Evolutionary conservation across 2,113 vertebrate genomes (phyloP), one percentile per base, ranked within the genome.

Genomic region (Gadus macrocephalus): DNA sequence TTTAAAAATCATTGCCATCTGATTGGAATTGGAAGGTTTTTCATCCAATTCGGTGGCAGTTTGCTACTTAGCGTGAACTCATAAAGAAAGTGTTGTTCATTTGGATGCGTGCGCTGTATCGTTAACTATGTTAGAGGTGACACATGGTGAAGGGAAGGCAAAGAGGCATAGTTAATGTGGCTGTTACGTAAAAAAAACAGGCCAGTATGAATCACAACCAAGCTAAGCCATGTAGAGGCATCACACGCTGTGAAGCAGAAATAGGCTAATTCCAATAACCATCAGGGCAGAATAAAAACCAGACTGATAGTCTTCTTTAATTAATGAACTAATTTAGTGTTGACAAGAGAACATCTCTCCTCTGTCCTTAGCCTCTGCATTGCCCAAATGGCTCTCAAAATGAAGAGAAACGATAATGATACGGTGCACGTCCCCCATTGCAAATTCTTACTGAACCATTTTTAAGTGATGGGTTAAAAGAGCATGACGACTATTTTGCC

Each of bases 41-140:
- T 74, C 75, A 68, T 60, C 79, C 87, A 84, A 90, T 80, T 80
- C 85, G 83, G 80, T 76, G 75, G 75, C 83, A 71, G 82, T 84
- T 73, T 78, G 68, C 75, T 71, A 77, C 72, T 73, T 81, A 19
- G 71, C 25, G 62, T 56, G 74, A 79, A 79, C 80, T 86, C 84
- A 72, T 81, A 78, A 86, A 85, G 75, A 79, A 67, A 71, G 73
- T 27, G 72, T 71, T 68, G 70, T 72, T 70, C 77, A 83, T 85
- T 84, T 79, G 83, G 78, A 82, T 71, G 67, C 71, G 67, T 74
- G 77, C 59, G 15, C 75, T 69, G 74, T 42, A 38, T 55, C 58
- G 74, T 64, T 64, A 74, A 75, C 66, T 16, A 22, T 70, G 72
- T 72, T 58, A 68, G 71, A 82, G 79, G 70, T 72, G 71, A 84